Base-by-base conservation (phyloP, 2,888 invertebrate genomes). In the Tetragonula carbonaria region DNA sequence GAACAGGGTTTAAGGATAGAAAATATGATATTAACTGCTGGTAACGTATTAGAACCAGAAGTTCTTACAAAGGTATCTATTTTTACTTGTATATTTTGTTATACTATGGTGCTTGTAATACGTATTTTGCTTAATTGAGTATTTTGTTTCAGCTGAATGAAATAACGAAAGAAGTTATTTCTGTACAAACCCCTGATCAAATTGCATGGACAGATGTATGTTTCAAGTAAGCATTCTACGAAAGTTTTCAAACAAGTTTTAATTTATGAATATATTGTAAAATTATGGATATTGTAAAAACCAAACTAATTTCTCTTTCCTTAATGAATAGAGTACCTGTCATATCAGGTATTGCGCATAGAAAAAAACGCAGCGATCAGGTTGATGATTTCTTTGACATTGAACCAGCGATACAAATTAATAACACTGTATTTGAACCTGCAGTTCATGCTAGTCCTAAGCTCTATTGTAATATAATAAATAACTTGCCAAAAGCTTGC, bases 41-140 rank as follows among this genome's bases (percentile, higher is more conserved):
- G 96, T 74, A 96, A 97, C 95, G 96, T 97, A 16, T 94, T 97
- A 67, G 95, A 96, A 68, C 96, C 97, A 1, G 91, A 95, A 88
- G 95, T 96, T 80, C 95, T 97, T 16, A 38, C 71, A 51, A 82
- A 23, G 74, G 90, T 89, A 87, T 3, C 16, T 75, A 66, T 51
- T 21, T 28, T 4, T 8, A 45, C 45, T 33, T 23, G 4, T 18
- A 8, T 8, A 21, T 6, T 50, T 14, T 65, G 57, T 4, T 59
- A 13, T 4, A 21, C 16, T 8, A 21, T 6, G 28, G 4, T 53
- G 13, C 11, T 2, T 45, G 0, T 51, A 11, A 50, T 13, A 28
- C 38, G 33, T 16, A 18, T 59, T 33, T 23, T 33, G 2, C 23
- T 23, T 74, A 13, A 51, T 62, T 0, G 8, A 45, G 45, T 45